These are phyloP conservation scores for Artibeus lituratus DNA, from an alignment of 2,797 vertebrate species.

Conservation along the genomic window DNA sequence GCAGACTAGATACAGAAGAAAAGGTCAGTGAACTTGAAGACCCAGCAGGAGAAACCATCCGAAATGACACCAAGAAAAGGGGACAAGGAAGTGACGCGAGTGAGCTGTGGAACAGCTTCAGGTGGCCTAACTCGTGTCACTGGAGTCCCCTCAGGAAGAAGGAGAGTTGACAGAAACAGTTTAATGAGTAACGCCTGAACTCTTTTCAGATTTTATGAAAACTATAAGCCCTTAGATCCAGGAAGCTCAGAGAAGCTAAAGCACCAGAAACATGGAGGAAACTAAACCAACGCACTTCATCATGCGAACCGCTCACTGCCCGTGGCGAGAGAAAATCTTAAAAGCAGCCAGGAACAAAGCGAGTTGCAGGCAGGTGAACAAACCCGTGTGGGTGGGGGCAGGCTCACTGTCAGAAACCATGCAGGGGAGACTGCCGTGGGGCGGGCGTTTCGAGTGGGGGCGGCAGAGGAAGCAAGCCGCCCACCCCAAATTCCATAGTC, in stretches of 20 bases:
- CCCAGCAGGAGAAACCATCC: not conserved
- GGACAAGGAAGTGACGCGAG: not conserved
- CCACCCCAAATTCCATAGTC: not conserved
- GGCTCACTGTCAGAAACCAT: not conserved
- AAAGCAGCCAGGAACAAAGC: not conserved
- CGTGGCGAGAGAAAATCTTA: not conserved
- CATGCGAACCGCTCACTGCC: not conserved
- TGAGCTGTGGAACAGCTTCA: not conserved
- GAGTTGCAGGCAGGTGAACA: not conserved
- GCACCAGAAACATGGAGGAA: not conserved
- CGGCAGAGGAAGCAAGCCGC: not conserved
- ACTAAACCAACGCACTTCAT: not conserved
- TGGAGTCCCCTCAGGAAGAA: not conserved
- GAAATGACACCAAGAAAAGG: not conserved
- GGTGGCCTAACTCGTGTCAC: not conserved
- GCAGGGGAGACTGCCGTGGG: not conserved
- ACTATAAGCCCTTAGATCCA: not conserved
- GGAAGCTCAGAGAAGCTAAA: not conserved
- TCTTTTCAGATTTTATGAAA: conserved; percentile 1
- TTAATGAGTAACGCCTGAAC: not conserved
- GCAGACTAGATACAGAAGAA: not conserved
- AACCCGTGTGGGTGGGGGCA: accelerated
- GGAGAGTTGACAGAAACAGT: not conserved
- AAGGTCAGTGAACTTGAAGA: not conserved
- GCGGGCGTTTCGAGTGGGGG: not conserved